A percentile compares a stretch with the other conserved stretches of the same genome.
Evolutionary conservation across 2,888 invertebrate genomes (phyloP).

Genomic region (Timema podura): DNA sequence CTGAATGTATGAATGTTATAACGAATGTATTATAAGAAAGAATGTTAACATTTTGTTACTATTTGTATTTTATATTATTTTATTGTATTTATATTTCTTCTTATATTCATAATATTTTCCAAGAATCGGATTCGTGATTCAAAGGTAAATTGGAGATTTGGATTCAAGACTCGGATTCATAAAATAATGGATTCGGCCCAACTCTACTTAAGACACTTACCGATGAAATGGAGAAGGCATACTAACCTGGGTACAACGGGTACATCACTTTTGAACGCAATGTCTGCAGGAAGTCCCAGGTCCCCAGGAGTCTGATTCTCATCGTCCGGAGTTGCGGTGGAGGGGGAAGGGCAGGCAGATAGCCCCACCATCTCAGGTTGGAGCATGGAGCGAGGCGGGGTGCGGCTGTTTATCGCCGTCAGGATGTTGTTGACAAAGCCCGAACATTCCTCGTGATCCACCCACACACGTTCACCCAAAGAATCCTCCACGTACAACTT

Average conservation of each 20-base stretch:
- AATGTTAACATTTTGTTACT: too few relatives aligned
- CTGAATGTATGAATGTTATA: too few relatives aligned
- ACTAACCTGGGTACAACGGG: slow-evolving; percentile 29
- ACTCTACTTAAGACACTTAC: too few relatives aligned
- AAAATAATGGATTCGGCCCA: too few relatives aligned
- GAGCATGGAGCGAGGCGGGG: slow-evolving; percentile 65
- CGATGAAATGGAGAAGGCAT: too few relatives aligned
- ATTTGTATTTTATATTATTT: too few relatives aligned
- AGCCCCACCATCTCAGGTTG: slow-evolving; percentile 46
- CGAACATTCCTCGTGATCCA: slow-evolving; percentile 86
- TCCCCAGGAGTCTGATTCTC: slow-evolving; percentile 42
- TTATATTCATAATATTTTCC: too few relatives aligned
- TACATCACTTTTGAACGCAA: slow-evolving; percentile 41
- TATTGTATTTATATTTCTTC: too few relatives aligned
- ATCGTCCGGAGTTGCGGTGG: slow-evolving; percentile 21
- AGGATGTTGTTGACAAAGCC: slow-evolving; percentile 88
- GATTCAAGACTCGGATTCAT: too few relatives aligned
- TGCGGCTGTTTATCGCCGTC: slow-evolving; percentile 76
- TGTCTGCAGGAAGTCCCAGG: slow-evolving; percentile 42
- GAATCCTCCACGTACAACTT: slow-evolving; percentile 93
- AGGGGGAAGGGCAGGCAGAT: slow-evolving; percentile 25
- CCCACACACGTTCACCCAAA: slow-evolving; percentile 88
- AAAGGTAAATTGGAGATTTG: too few relatives aligned
- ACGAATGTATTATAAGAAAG: too few relatives aligned
- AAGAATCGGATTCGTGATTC: too few relatives aligned